Conservation (phyloP, 2,888 invertebrate species). For the Acrobasis consociella region DNA sequence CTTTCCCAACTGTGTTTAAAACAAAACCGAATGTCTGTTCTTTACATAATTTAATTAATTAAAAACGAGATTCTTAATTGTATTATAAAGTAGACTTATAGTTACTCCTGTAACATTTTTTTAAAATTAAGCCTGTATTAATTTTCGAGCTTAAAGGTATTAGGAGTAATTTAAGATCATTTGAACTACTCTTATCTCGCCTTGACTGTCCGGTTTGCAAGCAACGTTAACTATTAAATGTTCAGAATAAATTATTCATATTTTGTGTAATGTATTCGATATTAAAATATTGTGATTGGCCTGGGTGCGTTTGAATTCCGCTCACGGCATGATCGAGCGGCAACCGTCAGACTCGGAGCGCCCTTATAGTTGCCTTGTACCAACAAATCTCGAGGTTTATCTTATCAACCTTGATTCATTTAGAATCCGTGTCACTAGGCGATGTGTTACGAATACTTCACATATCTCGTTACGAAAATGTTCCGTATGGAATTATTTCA, state of each 20-base stretch:
- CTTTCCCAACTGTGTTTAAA: conserved; percentile 20
- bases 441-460: conserved; percentile 25
- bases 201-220: conserved; percentile 4
- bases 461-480: conserved; percentile 21
- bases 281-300: conserved; percentile 8
- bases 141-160: not conserved
- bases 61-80: not conserved
- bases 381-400: conserved; percentile 53
- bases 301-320: not conserved
- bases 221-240: conserved; percentile 3
- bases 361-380: conserved; percentile 40
- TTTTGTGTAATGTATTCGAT: conserved; percentile 7
- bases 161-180: not conserved
- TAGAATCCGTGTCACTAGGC: conserved; percentile 54
- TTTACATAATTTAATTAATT: conserved; percentile 1
- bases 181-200: not conserved
- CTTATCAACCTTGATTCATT: conserved; percentile 67
- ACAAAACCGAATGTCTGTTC: conserved; percentile 5
- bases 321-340: not conserved
- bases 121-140: not conserved
- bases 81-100: not conserved
- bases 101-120: not conserved
- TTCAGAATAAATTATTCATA: conserved; percentile 13
- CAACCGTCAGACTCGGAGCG: conserved; percentile 37
- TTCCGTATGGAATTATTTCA: not conserved